Percentiles rank a stretch among this genome's conserved stretches.
Evolutionary conservation across 2,888 invertebrate genomes (phyloP).

Genomic region (Atherix ibis): DNA sequence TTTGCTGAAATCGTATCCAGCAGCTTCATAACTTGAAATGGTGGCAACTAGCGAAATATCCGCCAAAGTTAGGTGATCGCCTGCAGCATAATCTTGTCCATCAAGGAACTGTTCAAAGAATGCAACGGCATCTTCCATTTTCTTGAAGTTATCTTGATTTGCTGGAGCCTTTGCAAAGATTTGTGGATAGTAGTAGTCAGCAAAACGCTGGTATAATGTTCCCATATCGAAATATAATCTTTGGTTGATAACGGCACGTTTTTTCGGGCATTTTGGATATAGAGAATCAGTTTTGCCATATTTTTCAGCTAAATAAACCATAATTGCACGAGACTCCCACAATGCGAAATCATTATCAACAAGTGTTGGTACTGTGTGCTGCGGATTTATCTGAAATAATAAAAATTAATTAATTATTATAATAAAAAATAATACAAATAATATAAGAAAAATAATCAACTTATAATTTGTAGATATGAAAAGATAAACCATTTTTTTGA

Average conservation of each 20-base stretch:
- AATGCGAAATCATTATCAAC: conserved; percentile 67
- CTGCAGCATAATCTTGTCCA: conserved; percentile 53
- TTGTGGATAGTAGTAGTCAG: conserved; percentile 52
- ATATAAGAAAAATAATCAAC: no score
- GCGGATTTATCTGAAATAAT: conserved; percentile 52
- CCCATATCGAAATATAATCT: conserved; percentile 67
- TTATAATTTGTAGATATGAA: no score
- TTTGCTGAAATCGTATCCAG: conserved; percentile 48
- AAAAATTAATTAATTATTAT: no score
- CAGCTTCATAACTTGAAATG: conserved; percentile 53
- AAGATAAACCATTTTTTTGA: no score
- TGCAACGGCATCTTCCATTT: conserved; percentile 49
- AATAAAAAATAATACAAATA: neutral
- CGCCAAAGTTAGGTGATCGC: conserved; percentile 57
- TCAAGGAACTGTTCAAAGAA: conserved; percentile 58
- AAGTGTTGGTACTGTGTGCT: conserved; percentile 70
- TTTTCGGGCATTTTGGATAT: conserved; percentile 60
- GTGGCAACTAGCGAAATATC: conserved; percentile 54
- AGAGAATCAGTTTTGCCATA: conserved; percentile 63
- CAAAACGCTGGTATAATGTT: conserved; percentile 52
- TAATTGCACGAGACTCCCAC: conserved; percentile 76
- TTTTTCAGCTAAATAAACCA: conserved; percentile 61
- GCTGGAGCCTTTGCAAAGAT: conserved; percentile 43
- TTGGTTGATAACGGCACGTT: conserved; percentile 62
- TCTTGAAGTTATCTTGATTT: conserved; percentile 50